Percentiles rank a stretch among this genome's conserved stretches.
Evolutionary conservation across 30 jellyfish, hydroid and myxozoan genomes (phyloP).

Genomic region (Mastigias papua): DNA sequence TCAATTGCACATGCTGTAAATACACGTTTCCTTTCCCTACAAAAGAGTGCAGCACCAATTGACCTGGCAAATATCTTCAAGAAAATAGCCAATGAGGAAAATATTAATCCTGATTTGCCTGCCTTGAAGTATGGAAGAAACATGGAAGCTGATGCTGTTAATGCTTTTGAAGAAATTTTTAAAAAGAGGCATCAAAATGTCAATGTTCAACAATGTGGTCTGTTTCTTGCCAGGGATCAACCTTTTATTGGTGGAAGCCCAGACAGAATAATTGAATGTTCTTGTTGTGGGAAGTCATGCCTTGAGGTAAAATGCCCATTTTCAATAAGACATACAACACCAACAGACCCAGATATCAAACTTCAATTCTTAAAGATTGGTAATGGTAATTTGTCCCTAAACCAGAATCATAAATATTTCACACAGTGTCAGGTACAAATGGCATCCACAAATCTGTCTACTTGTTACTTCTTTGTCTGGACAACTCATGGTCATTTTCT

Average conservation of each 20-base stretch:
- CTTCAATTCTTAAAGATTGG: not conserved
- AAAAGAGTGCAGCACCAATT: no score
- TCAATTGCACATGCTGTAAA: no score
- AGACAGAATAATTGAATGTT: slow-evolving; percentile 26
- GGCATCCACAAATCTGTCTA: slow-evolving; percentile 45
- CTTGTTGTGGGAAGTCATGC: slow-evolving; percentile 43
- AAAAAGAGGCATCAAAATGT: slow-evolving; percentile 36
- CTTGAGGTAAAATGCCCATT: slow-evolving; percentile 46
- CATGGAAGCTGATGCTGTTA: slow-evolving; percentile 61
- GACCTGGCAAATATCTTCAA: no score
- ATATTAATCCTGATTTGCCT: slow-evolving; percentile 59
- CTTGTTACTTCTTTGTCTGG: slow-evolving; percentile 57
- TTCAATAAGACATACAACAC: slow-evolving; percentile 20
- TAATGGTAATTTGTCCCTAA: not conserved
- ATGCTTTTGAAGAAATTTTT: not conserved
- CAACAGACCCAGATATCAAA: slow-evolving; percentile 21
- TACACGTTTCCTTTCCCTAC: no score
- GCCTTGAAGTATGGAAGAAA: slow-evolving; percentile 74
- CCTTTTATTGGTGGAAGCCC: slow-evolving; percentile 57
- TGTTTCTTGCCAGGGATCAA: slow-evolving; percentile 9
- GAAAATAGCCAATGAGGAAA: no score
- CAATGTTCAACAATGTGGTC: slow-evolving; percentile 27
- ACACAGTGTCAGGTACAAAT: slow-evolving; percentile 75
- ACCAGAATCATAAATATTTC: slow-evolving; percentile 33
- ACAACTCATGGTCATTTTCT: slow-evolving; percentile 43